These are phyloP conservation scores for Chrysolina haemoptera DNA, from an alignment of 2,888 invertebrate genomes.

Conservation along the genomic window DNA sequence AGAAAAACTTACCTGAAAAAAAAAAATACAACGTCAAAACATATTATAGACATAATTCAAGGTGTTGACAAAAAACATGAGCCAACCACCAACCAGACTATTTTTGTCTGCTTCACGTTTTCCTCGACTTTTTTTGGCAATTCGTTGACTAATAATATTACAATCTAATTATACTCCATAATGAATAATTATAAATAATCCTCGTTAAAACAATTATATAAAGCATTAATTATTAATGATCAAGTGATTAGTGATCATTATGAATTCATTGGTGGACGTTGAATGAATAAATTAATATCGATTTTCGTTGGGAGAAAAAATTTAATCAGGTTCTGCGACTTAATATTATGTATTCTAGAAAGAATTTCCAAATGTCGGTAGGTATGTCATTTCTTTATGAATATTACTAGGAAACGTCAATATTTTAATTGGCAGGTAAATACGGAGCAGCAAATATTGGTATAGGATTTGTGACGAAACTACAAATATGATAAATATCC, in stretches of 20 bases:
- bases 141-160: not conserved
- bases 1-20: constrained; percentile 20
- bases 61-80: not conserved
- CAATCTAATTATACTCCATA: constrained; percentile 1
- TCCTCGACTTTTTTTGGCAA: not conserved
- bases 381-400: not conserved
- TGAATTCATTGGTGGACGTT: not conserved
- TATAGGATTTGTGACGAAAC: not conserved
- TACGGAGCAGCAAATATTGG: not conserved
- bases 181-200: constrained; percentile 1
- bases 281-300: constrained; percentile 9
- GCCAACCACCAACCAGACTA: not conserved
- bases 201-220: constrained; percentile 1
- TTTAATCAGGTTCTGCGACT: not conserved
- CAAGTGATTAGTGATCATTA: constrained; percentile 20
- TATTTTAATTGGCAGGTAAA: constrained; percentile 5
- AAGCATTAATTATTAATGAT: constrained; percentile 7
- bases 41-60: not conserved
- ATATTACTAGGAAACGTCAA: not conserved
- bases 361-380: not conserved
- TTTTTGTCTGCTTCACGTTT: not conserved
- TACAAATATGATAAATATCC: not conserved
- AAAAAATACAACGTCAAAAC: not conserved
- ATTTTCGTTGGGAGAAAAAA: constrained; percentile 7
- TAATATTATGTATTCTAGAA: not conserved